Percentiles rank a stretch among this genome's conserved stretches.
These are phyloP conservation scores for Lynx canadensis DNA, from an alignment of 2,113 vertebrate genomes.

Conservation along the genomic window DNA sequence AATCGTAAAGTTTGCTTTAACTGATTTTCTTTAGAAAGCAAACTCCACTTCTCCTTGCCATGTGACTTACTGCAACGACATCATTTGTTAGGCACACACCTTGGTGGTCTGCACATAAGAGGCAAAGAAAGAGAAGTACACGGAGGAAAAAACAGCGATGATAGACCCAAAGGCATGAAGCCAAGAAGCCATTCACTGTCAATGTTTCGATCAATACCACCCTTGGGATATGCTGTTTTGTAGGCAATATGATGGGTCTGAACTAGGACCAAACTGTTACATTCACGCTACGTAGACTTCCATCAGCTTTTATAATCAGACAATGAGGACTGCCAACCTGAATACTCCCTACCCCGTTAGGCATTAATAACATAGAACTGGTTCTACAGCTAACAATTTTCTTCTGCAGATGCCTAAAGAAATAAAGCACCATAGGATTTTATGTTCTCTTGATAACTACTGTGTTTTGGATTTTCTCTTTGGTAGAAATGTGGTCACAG, in stretches of 20 bases:
- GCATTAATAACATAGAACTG: accelerated
- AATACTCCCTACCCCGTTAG: neutral
- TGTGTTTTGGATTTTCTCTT: neutral
- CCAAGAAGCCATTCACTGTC: neutral
- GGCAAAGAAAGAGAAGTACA: neutral
- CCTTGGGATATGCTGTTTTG: neutral
- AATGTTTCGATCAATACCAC: neutral
- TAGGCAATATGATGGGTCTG: neutral
- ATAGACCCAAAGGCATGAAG: accelerated
- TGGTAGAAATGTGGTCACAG: neutral
- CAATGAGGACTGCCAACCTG: neutral
- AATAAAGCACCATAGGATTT: neutral
- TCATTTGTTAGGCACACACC: neutral
- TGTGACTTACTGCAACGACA: neutral
- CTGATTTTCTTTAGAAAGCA: neutral
- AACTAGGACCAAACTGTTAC: neutral
- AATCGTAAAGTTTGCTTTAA: neutral
- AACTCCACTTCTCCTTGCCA: neutral
- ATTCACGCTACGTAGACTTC: accelerated
- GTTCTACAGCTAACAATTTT: neutral
- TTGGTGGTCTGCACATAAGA: neutral
- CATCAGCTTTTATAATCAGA: neutral
- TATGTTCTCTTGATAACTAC: accelerated
- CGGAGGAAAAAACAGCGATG: accelerated
- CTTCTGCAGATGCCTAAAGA: neutral